Conservation (phyloP, 2,113 vertebrate species). For the Mastomys coucha region DNA sequence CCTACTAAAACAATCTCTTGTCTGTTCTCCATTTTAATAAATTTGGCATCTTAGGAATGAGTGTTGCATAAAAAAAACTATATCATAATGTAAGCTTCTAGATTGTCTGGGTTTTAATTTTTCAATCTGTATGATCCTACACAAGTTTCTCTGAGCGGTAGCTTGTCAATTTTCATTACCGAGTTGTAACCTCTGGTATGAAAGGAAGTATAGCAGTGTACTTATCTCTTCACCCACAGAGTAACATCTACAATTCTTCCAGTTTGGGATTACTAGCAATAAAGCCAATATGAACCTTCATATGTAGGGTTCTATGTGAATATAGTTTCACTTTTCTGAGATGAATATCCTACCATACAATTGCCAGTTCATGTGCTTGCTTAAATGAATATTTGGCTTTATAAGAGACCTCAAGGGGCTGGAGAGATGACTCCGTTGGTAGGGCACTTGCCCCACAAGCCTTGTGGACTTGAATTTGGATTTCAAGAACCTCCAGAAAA, state of each 20-base stretch:
- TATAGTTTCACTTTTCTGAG: background rate
- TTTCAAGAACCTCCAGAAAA: background rate
- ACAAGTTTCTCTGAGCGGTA: background rate
- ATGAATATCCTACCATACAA: background rate
- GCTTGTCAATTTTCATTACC: background rate
- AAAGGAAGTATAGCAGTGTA: background rate
- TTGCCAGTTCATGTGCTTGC: background rate
- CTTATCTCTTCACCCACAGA: background rate
- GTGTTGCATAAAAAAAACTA: background rate
- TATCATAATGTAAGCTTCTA: background rate
- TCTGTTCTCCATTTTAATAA: background rate
- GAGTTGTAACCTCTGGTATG: background rate
- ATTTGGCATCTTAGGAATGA: no score
- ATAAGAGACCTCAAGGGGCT: background rate
- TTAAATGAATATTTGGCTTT: background rate
- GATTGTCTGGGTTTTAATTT: background rate
- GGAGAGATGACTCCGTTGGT: background rate
- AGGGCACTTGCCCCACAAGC: background rate
- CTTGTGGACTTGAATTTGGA: background rate
- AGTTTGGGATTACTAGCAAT: background rate
- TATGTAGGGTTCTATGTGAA: background rate
- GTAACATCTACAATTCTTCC: background rate
- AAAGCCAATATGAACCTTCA: background rate
- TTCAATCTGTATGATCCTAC: background rate
- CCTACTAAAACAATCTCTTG: background rate